Evolutionary conservation across 2,888 invertebrate species (phyloP), one percentile per base, ranked within the genome.

Genomic region (Patella pellucida): DNA sequence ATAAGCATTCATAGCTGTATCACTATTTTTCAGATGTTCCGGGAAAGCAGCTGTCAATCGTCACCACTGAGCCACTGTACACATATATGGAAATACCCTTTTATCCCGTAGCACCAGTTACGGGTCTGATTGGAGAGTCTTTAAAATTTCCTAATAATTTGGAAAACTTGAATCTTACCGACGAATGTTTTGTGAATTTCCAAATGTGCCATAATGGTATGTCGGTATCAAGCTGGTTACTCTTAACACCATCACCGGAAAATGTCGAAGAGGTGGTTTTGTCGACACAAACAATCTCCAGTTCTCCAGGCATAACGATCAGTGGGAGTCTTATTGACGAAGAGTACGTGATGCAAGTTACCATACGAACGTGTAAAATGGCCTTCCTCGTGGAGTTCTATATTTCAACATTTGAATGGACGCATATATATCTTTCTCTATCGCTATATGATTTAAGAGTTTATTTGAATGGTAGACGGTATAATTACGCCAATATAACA

Each of bases 131-230:
- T 56, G 71, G 52, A 15, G 27, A 41, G 9, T 52, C 70, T 14
- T 11, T 50, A 41, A 19, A 74, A 50, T 74, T 74, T 52, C 50
- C 71, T 3, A 19, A 50, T 11, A 67, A 62, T 31, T 56, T 62
- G 5, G 70, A 70, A 14, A 27, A 4, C 4, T 70, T 27, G 7
- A 3, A 15, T 9, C 67, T 71, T 9, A 52, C 76, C 5, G 78
- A 81, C 62, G 73, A 71, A 27, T 81, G 81, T 71, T n/a, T 78
- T 15, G 70, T 71, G n/a, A 75, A 81, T 73, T 68, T 78, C 27
- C 56, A 69, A 1, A 76, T 76, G 68, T 81, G 81, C 72, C 79
- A 81, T 68, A 81, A 79, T 68, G 81, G 81, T 16, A 68, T 79
- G 54, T 73, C 74, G 2, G 50, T 81, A 14, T 56, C 56, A 23